These are phyloP conservation scores for Beris chalybata DNA, from an alignment of 2,888 invertebrate species.

Conservation along the genomic window DNA sequence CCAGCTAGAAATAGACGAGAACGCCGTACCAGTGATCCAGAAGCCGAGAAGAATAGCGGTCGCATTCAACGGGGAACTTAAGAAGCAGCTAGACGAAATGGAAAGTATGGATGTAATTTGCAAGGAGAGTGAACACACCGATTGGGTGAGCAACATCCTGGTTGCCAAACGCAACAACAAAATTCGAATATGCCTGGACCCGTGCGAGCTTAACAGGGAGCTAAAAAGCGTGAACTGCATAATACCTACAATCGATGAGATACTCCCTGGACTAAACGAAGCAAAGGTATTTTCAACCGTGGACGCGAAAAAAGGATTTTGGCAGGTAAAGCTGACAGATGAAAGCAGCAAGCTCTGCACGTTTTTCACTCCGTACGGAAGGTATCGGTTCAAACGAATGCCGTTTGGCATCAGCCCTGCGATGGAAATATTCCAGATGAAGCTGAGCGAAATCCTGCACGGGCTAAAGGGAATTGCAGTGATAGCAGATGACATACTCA, in stretches of 20 bases:
- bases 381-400: constrained; percentile 44
- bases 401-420: constrained; percentile 48
- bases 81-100: neutral
- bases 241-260: neutral
- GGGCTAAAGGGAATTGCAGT: neutral
- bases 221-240: neutral
- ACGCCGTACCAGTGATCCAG: neutral
- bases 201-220: neutral
- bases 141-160: neutral
- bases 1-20: neutral
- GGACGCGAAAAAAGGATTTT: neutral
- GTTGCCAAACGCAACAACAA: neutral
- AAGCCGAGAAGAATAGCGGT: neutral
- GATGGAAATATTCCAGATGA: constrained; percentile 43
- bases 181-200: neutral
- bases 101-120: neutral
- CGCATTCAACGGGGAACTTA: neutral
- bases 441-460: neutral
- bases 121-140: neutral
- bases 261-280: neutral
- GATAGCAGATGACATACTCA: neutral
- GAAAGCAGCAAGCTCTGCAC: constrained; percentile 11
- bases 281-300: neutral
- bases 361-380: constrained; percentile 38
- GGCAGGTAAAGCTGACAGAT: neutral